Conservation (phyloP, 1,140 invertebrate species). For the Papilio polyxenes region DNA sequence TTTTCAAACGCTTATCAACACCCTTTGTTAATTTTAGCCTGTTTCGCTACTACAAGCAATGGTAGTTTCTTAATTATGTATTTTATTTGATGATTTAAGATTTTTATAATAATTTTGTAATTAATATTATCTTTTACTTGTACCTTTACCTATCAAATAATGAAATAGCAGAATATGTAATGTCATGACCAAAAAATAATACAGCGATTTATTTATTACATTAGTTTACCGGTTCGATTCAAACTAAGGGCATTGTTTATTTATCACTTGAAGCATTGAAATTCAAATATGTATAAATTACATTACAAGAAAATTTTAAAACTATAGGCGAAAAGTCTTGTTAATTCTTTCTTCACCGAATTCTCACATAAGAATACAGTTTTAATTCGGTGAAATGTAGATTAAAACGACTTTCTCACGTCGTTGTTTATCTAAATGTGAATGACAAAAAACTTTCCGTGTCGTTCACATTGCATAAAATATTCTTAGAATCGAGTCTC, state of each 20-base stretch:
- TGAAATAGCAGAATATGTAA: neutral
- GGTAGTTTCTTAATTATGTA: constrained; percentile 24
- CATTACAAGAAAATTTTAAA: no score
- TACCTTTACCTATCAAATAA: neutral
- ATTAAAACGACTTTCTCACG: constrained; percentile 48
- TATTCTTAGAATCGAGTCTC: constrained; percentile 47
- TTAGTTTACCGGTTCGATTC: no score
- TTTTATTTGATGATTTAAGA: constrained; percentile 7
- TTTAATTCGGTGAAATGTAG: constrained; percentile 38
- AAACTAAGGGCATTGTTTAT: no score
- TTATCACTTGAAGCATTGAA: neutral
- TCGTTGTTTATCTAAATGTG: constrained; percentile 48
- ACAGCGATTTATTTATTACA: no score
- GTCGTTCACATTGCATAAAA: constrained; percentile 43
- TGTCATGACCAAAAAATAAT: no score
- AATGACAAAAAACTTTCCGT: constrained; percentile 39
- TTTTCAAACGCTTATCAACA: constrained; percentile 41
- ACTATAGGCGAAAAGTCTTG: neutral
- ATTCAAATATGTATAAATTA: no score
- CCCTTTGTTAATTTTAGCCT: constrained; percentile 37
- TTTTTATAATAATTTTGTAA: neutral
- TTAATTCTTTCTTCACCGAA: constrained; percentile 6
- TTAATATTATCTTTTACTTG: neutral
- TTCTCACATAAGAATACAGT: constrained; percentile 26
- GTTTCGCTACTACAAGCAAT: constrained; percentile 31